A percentile compares a stretch with the other conserved stretches of the same genome.
Evolutionary conservation across 1,140 invertebrate genomes (phyloP).

Genomic region (Cryptotermes secundus): DNA sequence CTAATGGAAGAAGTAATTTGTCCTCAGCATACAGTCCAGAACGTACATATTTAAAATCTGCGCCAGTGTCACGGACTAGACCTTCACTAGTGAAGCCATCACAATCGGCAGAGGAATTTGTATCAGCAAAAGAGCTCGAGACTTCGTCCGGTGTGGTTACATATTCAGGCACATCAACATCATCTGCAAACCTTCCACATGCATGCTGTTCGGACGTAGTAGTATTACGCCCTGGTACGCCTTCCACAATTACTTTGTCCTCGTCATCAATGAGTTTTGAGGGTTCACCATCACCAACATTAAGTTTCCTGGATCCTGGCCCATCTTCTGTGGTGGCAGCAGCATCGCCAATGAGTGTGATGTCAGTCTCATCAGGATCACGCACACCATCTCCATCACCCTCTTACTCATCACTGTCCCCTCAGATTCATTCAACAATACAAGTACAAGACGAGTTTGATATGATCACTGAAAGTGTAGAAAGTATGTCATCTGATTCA

Average conservation of each 20-base stretch:
- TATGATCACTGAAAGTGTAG: neutral
- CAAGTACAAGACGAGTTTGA: neutral
- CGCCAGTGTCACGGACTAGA: neutral
- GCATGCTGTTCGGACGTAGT: neutral
- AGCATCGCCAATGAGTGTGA: neutral
- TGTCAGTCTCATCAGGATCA: neutral
- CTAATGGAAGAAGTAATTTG: neutral
- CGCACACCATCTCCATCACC: neutral
- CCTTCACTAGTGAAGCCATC: neutral
- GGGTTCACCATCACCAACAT: neutral
- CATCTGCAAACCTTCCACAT: neutral
- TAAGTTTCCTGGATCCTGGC: neutral
- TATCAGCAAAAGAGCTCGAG: no score
- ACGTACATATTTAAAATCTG: neutral
- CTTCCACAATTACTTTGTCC: conserved; percentile 6
- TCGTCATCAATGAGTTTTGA: neutral
- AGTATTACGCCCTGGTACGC: neutral
- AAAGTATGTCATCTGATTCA: no score
- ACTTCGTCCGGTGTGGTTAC: no score
- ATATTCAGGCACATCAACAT: neutral
- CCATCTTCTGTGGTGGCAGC: neutral
- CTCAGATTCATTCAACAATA: neutral
- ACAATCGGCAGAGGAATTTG: no score
- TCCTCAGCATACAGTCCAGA: neutral
- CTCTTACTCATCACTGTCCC: conserved; percentile 3